Evolutionary conservation across 1,140 invertebrate species (phyloP).

Genomic region (Holotrichia oblita): DNA sequence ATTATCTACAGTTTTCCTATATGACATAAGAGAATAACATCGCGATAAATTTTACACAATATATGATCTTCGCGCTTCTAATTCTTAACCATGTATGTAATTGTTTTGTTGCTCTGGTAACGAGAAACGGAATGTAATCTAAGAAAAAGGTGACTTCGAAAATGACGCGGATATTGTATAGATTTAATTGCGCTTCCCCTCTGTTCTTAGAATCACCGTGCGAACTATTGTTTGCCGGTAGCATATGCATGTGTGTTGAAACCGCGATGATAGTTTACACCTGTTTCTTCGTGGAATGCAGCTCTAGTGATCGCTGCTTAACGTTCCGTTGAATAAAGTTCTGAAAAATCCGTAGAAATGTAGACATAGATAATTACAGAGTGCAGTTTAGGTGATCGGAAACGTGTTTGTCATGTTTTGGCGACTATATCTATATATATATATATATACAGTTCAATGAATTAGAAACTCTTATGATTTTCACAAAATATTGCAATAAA

Average conservation of each 20-base stretch:
- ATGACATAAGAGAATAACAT: too few relatives aligned
- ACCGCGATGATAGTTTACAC: not conserved
- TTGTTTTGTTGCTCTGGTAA: not conserved
- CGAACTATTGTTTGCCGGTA: not conserved
- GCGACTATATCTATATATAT: not conserved
- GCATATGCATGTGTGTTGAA: not conserved
- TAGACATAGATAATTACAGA: not conserved
- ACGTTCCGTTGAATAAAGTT: conserved; percentile 4
- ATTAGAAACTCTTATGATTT: too few relatives aligned
- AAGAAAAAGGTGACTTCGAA: not conserved
- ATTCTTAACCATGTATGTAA: not conserved
- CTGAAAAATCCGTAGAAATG: not conserved
- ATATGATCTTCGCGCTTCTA: not conserved
- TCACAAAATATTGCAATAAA: too few relatives aligned
- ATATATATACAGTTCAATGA: too few relatives aligned
- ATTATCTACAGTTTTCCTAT: too few relatives aligned
- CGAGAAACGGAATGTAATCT: not conserved
- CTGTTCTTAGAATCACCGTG: not conserved
- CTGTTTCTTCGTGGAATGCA: conserved; percentile 15
- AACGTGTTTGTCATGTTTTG: not conserved
- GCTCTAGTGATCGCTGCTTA: not conserved
- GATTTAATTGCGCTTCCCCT: conserved; percentile 2
- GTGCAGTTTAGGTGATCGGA: not conserved
- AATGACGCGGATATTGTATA: conserved; percentile 12
- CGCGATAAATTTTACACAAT: too few relatives aligned